Percentiles rank a stretch among this genome's conserved stretches.
Evolutionary conservation across 2,113 vertebrate genomes (phyloP).

Genomic region (Gymnogyps californianus): DNA sequence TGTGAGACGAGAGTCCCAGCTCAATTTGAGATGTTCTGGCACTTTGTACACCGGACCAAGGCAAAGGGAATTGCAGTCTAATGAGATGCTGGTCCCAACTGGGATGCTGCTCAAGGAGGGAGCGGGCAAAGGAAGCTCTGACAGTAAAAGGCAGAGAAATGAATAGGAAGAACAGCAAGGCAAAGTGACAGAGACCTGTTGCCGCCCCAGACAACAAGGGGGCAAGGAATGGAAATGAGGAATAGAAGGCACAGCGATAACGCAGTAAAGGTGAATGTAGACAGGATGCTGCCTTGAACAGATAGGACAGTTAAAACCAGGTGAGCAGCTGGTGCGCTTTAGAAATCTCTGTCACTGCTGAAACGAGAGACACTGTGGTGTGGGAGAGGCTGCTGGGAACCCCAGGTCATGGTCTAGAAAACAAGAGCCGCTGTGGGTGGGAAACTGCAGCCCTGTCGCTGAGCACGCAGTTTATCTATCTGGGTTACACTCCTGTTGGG

Average conservation of each 20-base stretch:
- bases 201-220: not conserved
- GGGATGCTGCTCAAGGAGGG: slow-evolving; percentile 5
- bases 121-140: slow-evolving; percentile 2
- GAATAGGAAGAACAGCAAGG: not conserved
- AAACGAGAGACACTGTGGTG: not conserved
- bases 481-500: not conserved
- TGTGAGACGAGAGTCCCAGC: not conserved
- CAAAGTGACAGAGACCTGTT: not conserved
- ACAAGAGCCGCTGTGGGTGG: fast-evolving
- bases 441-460: not conserved
- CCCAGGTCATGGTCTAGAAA: not conserved
- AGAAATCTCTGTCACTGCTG: not conserved
- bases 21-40: slow-evolving; percentile 18
- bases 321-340: not conserved
- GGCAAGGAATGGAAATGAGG: slow-evolving; percentile 29
- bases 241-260: not conserved
- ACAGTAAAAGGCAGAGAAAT: slow-evolving; percentile 38
- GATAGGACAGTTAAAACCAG: not conserved
- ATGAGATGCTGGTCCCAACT: not conserved
- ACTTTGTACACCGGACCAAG: not conserved
- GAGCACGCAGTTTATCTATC: not conserved
- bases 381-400: not conserved
- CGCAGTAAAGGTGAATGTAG: slow-evolving; percentile 7
- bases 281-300: not conserved
- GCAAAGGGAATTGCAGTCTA: slow-evolving; percentile 1